Evolutionary conservation across 2,888 invertebrate species (phyloP).

Genomic region (Eumacrocentrus americanus): DNA sequence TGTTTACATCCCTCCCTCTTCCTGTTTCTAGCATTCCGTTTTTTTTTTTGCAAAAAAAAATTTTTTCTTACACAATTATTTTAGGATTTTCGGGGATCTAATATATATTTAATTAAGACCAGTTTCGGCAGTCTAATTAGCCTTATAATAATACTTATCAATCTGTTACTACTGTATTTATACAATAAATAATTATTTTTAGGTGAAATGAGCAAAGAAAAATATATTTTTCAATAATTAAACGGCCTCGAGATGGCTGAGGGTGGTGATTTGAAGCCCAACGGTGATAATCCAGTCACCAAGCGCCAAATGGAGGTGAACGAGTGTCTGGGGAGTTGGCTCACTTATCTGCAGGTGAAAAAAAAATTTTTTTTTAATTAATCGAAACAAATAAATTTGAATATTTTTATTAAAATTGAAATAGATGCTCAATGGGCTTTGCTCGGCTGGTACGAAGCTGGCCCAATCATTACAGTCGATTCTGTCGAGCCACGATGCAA

Average conservation of each 20-base stretch:
- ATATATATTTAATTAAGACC: too few relatives aligned
- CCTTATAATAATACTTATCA: too few relatives aligned
- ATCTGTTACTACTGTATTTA: too few relatives aligned
- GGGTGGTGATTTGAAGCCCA: constrained; percentile 48
- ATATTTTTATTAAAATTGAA: neutral
- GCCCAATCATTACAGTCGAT: constrained; percentile 67
- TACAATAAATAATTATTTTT: too few relatives aligned
- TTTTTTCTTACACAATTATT: neutral
- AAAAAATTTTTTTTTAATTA: constrained; percentile 9
- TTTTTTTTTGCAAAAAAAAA: neutral
- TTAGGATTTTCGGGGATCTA: too few relatives aligned
- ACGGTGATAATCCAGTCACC: constrained; percentile 52
- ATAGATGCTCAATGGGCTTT: constrained; percentile 70
- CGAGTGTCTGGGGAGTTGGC: constrained; percentile 59
- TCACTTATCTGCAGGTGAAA: constrained; percentile 57
- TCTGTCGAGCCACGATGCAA: constrained; percentile 55
- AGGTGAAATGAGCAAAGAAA: too few relatives aligned
- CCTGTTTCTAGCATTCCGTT: neutral
- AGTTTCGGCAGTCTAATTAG: too few relatives aligned
- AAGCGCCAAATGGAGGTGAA: constrained; percentile 56
- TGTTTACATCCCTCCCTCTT: constrained; percentile 18
- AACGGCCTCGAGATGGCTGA: constrained; percentile 47
- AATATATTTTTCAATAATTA: constrained; percentile 7
- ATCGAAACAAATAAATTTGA: constrained; percentile 1
- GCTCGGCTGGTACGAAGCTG: constrained; percentile 69